A percentile compares a stretch with the other conserved stretches of the same genome.
Conservation (phyloP, 2,113 vertebrate genomes). For the Prunella himalayana region DNA sequence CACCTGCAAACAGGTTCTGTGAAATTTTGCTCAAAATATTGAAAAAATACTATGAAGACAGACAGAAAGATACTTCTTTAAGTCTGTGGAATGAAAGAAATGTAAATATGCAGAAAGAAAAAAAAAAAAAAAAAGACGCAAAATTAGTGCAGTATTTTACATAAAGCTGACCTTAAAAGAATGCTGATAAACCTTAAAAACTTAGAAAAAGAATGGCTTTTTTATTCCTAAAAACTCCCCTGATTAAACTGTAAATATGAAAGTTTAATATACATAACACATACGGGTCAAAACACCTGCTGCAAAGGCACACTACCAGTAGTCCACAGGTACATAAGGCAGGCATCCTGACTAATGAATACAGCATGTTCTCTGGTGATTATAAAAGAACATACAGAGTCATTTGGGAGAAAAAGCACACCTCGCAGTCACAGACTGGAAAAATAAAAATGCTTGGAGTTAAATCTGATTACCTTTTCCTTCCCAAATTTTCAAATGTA, state of each 20-base stretch:
- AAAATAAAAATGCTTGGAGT: not conserved
- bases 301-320: not conserved
- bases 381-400: not conserved
- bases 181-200: not conserved
- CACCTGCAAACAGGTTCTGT: not conserved
- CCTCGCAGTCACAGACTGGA: not conserved
- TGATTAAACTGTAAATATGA: not conserved
- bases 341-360: not conserved
- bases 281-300: not conserved
- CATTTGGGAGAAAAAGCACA: not conserved
- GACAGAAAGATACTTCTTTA: not conserved
- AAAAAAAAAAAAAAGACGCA: not conserved
- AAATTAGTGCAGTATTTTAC: not conserved
- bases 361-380: not conserved
- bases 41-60: not conserved
- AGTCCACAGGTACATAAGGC: not conserved
- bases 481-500: not conserved
- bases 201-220: not conserved
- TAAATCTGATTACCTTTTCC: not conserved
- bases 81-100: not conserved
- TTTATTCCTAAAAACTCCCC: not conserved
- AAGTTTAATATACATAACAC: not conserved
- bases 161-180: not conserved
- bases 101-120: not conserved
- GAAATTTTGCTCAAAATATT: not conserved